A percentile compares a stretch with the other conserved stretches of the same genome.
Evolutionary conservation across 2,888 invertebrate species (phyloP).

Genomic region (Pardosa pseudoannulata): DNA sequence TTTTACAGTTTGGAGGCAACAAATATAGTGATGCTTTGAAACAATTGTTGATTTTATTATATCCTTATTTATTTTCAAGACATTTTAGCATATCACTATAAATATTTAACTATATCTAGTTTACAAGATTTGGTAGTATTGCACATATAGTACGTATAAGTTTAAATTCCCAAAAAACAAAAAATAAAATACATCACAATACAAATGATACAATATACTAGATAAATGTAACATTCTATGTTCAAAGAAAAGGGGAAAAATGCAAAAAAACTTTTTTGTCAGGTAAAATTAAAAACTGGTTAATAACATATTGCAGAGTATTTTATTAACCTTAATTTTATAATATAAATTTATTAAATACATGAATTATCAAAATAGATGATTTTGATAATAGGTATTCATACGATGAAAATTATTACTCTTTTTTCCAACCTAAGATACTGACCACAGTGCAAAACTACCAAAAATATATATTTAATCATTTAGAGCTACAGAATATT

Average conservation of each 20-base stretch:
- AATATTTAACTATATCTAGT: slow-evolving; percentile 37
- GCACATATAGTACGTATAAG: slow-evolving; percentile 37
- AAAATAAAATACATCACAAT: neutral
- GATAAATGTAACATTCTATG: neutral
- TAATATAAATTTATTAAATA: no score
- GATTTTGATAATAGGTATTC: no score
- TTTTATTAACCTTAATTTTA: neutral
- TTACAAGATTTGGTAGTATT: slow-evolving; percentile 48
- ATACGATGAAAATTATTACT: neutral
- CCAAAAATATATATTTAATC: slow-evolving; percentile 37
- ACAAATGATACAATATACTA: neutral
- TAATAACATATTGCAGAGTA: neutral
- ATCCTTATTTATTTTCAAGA: slow-evolving; percentile 20
- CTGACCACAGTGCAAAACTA: slow-evolving; percentile 66
- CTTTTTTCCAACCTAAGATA: no score
- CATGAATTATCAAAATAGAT: no score
- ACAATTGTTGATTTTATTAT: slow-evolving; percentile 36
- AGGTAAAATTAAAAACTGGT: neutral
- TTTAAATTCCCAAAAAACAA: neutral
- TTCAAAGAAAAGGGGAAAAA: neutral
- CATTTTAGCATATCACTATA: slow-evolving; percentile 30
- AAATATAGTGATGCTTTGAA: slow-evolving; percentile 33
- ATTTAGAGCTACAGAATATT: slow-evolving; percentile 35
- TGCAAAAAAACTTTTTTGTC: neutral
- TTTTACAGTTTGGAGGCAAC: slow-evolving; percentile 27